phyloP scores from a whole-genome alignment of 2,797 vertebrate species.

The Epinephelus awoara region DNA sequence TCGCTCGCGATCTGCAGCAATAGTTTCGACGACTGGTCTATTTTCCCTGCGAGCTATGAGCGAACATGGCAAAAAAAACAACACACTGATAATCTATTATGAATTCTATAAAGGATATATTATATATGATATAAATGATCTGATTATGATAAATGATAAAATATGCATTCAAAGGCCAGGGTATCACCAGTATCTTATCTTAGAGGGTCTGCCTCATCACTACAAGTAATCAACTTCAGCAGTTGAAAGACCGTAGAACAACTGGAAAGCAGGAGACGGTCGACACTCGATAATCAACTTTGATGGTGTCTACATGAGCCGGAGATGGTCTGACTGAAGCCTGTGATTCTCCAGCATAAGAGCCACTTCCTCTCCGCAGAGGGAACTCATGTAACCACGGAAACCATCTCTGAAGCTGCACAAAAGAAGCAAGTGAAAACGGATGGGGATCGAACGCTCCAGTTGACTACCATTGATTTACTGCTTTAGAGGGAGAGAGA shows the following conservation, averaged over 20 bases:
- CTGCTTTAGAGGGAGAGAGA: conserved; percentile 39
- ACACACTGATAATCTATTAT: too few species aligned
- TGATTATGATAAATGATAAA: too few species aligned
- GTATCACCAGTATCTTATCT: neutral
- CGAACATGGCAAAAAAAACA: too few species aligned
- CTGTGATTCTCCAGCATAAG: conserved; percentile 60
- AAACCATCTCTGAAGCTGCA: conserved; percentile 71
- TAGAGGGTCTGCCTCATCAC: neutral
- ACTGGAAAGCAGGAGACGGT: conserved; percentile 27
- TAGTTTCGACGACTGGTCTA: too few species aligned
- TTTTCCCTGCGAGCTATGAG: too few species aligned
- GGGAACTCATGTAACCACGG: conserved; percentile 73
- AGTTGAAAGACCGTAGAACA: conserved; percentile 18
- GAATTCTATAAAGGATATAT: too few species aligned
- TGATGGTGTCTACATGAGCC: conserved; percentile 19
- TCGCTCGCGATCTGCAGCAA: too few species aligned
- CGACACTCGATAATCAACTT: conserved; percentile 33
- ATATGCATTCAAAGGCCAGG: too few species aligned
- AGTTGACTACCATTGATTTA: conserved; percentile 78
- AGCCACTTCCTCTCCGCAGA: conserved; percentile 62
- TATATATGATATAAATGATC: too few species aligned
- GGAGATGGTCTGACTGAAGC: conserved; percentile 32
- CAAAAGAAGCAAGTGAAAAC: conserved; percentile 60
- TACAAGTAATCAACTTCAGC: neutral
- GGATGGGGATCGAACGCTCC: conserved; percentile 71